Percentiles rank a stretch among this genome's conserved stretches.
These are phyloP conservation scores for Drosophila chauvacae DNA, from an alignment of 1,140 invertebrate species.

Conservation along the genomic window DNA sequence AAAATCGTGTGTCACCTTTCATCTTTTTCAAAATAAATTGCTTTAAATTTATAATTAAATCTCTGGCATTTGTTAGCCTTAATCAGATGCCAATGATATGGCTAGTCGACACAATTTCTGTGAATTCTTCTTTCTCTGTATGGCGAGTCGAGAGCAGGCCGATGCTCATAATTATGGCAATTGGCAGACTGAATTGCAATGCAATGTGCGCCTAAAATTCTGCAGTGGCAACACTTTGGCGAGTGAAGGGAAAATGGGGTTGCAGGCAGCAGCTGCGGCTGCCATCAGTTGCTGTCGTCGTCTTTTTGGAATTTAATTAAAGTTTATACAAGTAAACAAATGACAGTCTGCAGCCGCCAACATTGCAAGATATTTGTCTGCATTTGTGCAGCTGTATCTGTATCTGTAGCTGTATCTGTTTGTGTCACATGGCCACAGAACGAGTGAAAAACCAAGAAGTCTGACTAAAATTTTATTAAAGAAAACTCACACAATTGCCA, in stretches of 20 bases:
- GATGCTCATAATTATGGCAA: conserved; percentile 72
- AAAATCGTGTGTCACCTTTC: neutral
- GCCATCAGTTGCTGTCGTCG: conserved; percentile 66
- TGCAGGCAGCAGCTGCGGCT: conserved; percentile 51
- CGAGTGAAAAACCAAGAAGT: conserved; percentile 57
- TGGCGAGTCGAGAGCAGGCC: conserved; percentile 16
- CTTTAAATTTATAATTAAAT: neutral
- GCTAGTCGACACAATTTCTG: neutral
- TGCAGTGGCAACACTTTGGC: conserved; percentile 26
- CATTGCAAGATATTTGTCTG: conserved; percentile 51
- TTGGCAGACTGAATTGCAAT: conserved; percentile 62
- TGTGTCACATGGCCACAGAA: conserved; percentile 67
- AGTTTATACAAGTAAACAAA: conserved; percentile 82
- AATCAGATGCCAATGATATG: neutral
- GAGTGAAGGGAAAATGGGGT: neutral
- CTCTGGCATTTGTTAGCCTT: neutral
- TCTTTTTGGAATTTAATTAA: conserved; percentile 82
- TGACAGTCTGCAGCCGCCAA: conserved; percentile 76
- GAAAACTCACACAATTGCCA: conserved; percentile 45
- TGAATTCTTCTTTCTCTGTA: conserved; percentile 1
- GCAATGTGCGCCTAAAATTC: conserved; percentile 69
- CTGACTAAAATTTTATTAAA: conserved; percentile 69
- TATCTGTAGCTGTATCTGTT: conserved; percentile 17
- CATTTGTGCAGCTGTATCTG: conserved; percentile 24
- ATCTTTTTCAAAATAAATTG: neutral